Conservation (phyloP, 2,797 vertebrate genomes). For the Enteromius unitaeniatus region DNA sequence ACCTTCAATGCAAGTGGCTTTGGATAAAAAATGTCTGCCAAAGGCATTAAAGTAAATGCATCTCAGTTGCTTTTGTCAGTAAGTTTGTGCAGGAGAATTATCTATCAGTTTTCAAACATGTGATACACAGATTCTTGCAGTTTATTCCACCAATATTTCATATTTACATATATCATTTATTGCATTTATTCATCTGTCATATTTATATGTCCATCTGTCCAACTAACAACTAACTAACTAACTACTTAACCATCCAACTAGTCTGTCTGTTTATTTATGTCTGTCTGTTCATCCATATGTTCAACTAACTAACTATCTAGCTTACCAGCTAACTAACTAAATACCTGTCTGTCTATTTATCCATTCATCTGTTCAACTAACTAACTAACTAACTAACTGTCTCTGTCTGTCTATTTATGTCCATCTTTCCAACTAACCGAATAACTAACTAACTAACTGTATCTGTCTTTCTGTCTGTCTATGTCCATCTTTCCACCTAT, state of each 20-base stretch:
- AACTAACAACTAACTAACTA: not conserved
- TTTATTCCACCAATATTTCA: not conserved
- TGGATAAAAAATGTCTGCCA: not conserved
- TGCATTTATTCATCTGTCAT: not conserved
- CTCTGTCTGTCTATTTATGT: not conserved
- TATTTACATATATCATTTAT: not conserved
- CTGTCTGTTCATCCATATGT: not conserved
- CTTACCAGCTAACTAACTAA: no score
- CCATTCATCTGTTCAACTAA: not conserved
- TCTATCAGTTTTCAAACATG: not conserved
- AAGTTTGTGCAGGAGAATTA: not conserved
- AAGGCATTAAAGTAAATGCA: slow-evolving; percentile 19
- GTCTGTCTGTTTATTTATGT: not conserved
- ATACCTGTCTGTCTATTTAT: not conserved
- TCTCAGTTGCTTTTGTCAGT: not conserved
- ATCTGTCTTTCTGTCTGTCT: no score
- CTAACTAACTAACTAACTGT: no score
- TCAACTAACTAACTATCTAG: no score
- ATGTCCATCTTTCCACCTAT: no score
- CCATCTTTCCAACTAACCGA: not conserved
- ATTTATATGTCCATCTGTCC: not conserved
- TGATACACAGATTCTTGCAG: not conserved
- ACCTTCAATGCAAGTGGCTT: not conserved
- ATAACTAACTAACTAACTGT: not conserved
- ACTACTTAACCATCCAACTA: no score